Base-by-base conservation (phyloP, 2,888 invertebrate species). In the Allacma fusca region DNA sequence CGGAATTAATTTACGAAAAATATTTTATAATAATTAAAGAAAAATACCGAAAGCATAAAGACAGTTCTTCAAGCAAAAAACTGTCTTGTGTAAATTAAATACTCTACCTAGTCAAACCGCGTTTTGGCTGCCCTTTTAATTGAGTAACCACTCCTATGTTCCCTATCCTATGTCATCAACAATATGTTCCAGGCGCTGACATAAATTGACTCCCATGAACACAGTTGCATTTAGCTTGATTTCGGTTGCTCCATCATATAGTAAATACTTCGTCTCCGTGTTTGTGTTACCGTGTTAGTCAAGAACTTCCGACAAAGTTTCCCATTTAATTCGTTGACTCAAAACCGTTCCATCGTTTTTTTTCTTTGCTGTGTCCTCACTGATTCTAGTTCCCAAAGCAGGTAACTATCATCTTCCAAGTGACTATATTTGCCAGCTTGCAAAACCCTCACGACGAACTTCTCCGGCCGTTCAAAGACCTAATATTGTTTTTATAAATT, bases 111-210 rank as follows among this genome's bases (percentile, higher is more conserved):
- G 90, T 89, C 83, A 90, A 86, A 77, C 90, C 90, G 85, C 90
- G 90, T 89, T 90, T 90, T 70, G 90, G 90, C 84, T 90, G 90
- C 79, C 90, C 85, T 80, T 89, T 90, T 80, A 91, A 86, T 83
- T 89, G 89, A 86, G 90, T 90, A 12, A 90, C 87, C 0, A 90
- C 90, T 0, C 90, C 90, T 80, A 86, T 80, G 13, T 86, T 86
- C 77, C 87, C 83, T 9, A 90, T 89, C 85, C 91, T 90, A 82
- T 90, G 85, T 91, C 90, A 83, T 90, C 90, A 83, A 91, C 90
- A 90, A 90, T 90, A 84, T 90, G 90, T 85, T 91, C 91, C 77
- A 90, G 85, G 80, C 90, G 87, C 90, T 91, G 86, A 89, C 91
- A 65, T 89, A 90, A 79, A 80, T 86, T 82, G 0, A 86, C 86